Evolutionary conservation across 1,140 invertebrate species (phyloP), one percentile per base, ranked within the genome.

Genomic region (Oreohelix idahoensis): DNA sequence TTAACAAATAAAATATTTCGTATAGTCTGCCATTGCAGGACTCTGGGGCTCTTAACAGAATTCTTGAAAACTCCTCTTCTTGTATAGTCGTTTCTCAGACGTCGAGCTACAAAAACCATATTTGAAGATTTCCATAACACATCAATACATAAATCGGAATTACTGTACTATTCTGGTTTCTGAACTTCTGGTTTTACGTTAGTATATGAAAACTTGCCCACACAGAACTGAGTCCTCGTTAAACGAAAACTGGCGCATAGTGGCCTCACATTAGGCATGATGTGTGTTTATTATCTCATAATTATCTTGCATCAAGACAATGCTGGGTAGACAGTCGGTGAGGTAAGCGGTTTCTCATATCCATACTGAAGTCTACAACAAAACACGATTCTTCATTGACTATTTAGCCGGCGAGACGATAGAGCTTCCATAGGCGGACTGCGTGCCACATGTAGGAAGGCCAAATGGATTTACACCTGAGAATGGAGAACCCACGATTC

Each of bases 381-480:
- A 20, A 42, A 39, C 23, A 29, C 39, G 10, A 42, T 38, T 8
- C 38, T 42, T 20, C 10, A 23, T 4, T 35, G 39, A 82, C 69
- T 86, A 91, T 87, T 91, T 92, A 82, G 95, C 95, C 53, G 95
- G 95, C 75, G 96, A 96, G 45, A 97, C 95, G 79, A 97, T 94
- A n/a, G 96, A 95, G 87, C 95, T 95, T 84, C 95, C 95, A 92
- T 97, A 98, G 80, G 95, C 95, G 8, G 80, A 82, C 91, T 97
- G 96, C 36, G 95, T 94, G 91, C 95, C 96, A 93, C 96, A 97
- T 63, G 96, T 96, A 32, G 96, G 96, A 89, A 97, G 94, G 84
- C 96, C 96, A 94, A 97, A 97, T 53, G 96, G 96, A 91, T 97
- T 97, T 94, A 97, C 96, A 87, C 95, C 95, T 36, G 95, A 94